Percentiles rank a stretch among this genome's conserved stretches.
These are phyloP conservation scores for Coremacera marginata DNA, from an alignment of 2,888 invertebrate species.

Conservation along the genomic window DNA sequence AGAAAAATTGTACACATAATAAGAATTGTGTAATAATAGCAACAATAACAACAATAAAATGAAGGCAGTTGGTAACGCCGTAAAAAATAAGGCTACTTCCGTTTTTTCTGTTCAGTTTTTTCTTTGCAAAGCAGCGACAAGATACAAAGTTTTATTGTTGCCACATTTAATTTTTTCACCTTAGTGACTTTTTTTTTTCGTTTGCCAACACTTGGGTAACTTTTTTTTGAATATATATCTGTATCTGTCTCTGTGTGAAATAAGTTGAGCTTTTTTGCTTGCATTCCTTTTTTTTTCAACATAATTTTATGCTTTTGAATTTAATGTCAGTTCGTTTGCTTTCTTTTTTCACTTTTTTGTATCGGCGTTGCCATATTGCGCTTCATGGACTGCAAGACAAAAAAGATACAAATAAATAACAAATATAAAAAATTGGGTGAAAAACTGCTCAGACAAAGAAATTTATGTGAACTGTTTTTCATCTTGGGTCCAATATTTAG, in stretches of 20 bases:
- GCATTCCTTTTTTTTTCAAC: background rate
- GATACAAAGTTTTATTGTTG: constrained; percentile 9
- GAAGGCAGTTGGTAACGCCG: constrained; percentile 43
- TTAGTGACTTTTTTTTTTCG: background rate
- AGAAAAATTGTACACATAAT: constrained; percentile 48
- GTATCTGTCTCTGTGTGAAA: constrained; percentile 35
- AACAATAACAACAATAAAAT: constrained; percentile 30
- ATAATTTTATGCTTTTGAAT: background rate
- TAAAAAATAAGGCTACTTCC: constrained; percentile 28
- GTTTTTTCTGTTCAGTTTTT: background rate
- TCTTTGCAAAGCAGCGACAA: background rate
- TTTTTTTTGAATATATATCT: constrained; percentile 28
- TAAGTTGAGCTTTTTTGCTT: constrained; percentile 18
- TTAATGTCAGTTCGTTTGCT: background rate
- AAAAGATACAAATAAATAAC: too few relatives aligned
- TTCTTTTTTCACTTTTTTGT: too few relatives aligned
- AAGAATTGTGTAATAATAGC: constrained; percentile 47
- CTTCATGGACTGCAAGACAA: too few relatives aligned
- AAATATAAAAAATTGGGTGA: too few relatives aligned
- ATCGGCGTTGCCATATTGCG: too few relatives aligned
- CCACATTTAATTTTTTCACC: constrained; percentile 13
- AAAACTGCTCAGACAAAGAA: too few relatives aligned
- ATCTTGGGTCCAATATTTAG: too few relatives aligned
- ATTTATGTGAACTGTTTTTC: too few relatives aligned
- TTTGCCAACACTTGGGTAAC: background rate